Evolutionary conservation across 2,888 invertebrate species (phyloP), one percentile per base, ranked within the genome.

Genomic region (Punctoribates punctum): DNA sequence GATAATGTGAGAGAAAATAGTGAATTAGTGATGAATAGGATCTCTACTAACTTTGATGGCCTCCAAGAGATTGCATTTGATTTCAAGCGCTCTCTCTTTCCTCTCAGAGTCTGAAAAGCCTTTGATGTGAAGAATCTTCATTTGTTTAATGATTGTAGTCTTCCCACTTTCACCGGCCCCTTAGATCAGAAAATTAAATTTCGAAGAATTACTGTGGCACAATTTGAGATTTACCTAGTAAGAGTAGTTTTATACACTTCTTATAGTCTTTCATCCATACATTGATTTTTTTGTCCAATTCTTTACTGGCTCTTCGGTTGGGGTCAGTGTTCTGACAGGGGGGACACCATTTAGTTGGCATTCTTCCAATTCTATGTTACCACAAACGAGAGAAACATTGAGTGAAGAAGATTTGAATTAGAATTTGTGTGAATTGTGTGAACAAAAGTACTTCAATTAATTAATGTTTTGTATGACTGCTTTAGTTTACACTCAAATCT

Each of bases 141-240:
- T 93, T 84, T 93, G 93, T 82, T 93, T 93, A 29, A 92, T 89
- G 20, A 93, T 90, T 0, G 93, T 93, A 0, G 92, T 92, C 83
- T 93, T 93, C 0, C 92, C 92, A 13, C 91, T 91, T 82, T 92
- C 92, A 0, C 91, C 92, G 0, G 92, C 90, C 0, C 88, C 80
- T 87, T 81, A 34, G 3, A 5, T 34, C 8, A 5, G 34, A 34
- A n/a, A n/a, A n/a, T n/a, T 34, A 34, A 34, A 34, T 34, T 34
- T 65, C 15, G 15, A n/a, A 42, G 42, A 42, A 13, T 42, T 42
- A 42, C 6, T 42, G 42, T 42, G 6, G 8, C 42, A 42, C 6
- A 42, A 42, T 54, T 17, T 6, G n/a, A n/a, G 54, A 54, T 54
- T 54, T 79, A 79, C 82, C 83, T 27, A 83, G 77, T 3, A 83